Conservation (phyloP, 2,888 invertebrate genomes). For the Microplitis manilae region DNA sequence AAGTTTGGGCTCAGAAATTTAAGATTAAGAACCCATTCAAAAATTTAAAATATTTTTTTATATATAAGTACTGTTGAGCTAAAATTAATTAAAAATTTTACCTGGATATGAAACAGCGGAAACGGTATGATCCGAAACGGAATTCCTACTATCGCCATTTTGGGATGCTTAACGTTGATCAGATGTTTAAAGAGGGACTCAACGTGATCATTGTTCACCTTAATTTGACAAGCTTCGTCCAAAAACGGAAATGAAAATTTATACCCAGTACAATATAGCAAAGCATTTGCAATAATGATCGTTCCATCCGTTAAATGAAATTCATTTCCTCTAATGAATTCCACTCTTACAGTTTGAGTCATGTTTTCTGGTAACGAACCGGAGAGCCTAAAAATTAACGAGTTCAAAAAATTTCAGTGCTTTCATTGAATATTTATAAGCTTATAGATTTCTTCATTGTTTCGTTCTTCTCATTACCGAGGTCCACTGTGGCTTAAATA, state of each 20-base stretch:
- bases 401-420: not conserved
- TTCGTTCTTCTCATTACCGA: conserved; percentile 58
- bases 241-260: conserved; percentile 81
- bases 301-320: conserved; percentile 77
- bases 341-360: conserved; percentile 75
- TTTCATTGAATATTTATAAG: not conserved
- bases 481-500: conserved; percentile 75
- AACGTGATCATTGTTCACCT: conserved; percentile 76
- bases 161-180: conserved; percentile 82
- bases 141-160: conserved; percentile 84
- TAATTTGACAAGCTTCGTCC: conserved; percentile 76
- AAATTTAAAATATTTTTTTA: no score
- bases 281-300: conserved; percentile 76
- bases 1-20: no score
- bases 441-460: not conserved
- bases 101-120: conserved; percentile 83
- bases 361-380: conserved; percentile 73
- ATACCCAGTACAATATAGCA: conserved; percentile 86
- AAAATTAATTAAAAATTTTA: conserved; percentile 59
- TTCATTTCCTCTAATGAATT: conserved; percentile 72
- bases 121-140: conserved; percentile 80
- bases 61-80: conserved; percentile 50
- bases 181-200: conserved; percentile 84
- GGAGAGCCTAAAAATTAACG: conserved; percentile 62
- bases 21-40: no score